Evolutionary conservation across 2,113 vertebrate genomes (phyloP).

Genomic region (Cathartes aura): DNA sequence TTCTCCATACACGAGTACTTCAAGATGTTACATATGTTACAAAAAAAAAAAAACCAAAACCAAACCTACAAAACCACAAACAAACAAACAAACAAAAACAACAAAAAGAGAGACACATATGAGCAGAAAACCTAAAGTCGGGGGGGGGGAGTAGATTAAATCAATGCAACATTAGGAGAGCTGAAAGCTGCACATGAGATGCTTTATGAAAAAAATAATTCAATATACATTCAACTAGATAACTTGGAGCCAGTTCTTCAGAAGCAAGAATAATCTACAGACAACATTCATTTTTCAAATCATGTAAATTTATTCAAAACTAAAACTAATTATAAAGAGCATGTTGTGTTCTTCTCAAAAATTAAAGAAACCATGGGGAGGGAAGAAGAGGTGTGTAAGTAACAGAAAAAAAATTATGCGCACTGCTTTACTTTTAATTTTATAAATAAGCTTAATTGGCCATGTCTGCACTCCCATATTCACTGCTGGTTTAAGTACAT

Average conservation of each 20-base stretch:
- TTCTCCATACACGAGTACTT: not conserved
- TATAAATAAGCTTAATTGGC: not conserved
- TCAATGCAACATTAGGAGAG: not conserved
- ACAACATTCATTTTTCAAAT: not conserved
- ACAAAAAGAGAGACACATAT: not conserved
- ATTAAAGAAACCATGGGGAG: not conserved
- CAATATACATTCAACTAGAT: not conserved
- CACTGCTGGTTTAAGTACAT: not conserved
- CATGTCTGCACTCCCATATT: not conserved
- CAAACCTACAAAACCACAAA: too few relatives aligned
- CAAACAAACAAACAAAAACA: too few relatives aligned
- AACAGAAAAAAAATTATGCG: not conserved
- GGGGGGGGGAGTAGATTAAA: not conserved
- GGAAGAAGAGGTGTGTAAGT: not conserved
- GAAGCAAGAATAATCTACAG: not conserved
- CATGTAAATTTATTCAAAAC: not conserved
- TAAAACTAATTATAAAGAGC: not conserved
- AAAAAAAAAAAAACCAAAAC: not conserved
- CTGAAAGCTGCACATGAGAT: not conserved
- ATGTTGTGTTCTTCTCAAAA: not conserved
- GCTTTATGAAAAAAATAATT: not conserved
- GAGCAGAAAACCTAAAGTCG: not conserved
- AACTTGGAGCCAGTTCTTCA: not conserved
- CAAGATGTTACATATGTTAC: not conserved
- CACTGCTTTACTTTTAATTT: not conserved